Evolutionary conservation across 2,888 invertebrate species (phyloP).

Genomic region (Drosophila demipolita): DNA sequence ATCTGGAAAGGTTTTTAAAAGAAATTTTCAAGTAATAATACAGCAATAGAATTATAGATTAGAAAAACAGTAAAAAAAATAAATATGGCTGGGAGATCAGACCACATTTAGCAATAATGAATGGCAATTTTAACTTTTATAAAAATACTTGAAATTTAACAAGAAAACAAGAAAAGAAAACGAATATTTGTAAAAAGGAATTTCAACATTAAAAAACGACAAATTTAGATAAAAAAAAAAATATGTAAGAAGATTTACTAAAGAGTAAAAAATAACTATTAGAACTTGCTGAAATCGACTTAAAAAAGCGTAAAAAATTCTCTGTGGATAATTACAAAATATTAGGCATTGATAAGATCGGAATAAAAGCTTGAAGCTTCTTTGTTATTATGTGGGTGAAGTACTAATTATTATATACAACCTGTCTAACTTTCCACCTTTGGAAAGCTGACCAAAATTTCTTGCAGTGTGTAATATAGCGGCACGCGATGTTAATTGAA

Average conservation of each 20-base stretch:
- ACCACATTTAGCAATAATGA: neutral
- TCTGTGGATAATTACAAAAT: neutral
- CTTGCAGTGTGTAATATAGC: conserved; percentile 47
- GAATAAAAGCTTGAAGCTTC: neutral
- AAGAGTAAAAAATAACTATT: neutral
- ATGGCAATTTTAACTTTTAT: neutral
- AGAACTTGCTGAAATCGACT: neutral
- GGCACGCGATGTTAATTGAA: conserved; percentile 37
- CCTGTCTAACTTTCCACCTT: neutral
- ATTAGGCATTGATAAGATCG: neutral
- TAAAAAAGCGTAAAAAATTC: neutral
- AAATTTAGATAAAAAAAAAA: neutral
- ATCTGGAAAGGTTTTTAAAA: neutral
- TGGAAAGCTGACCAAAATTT: conserved; percentile 7
- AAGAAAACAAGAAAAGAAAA: too few relatives aligned
- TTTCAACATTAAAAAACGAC: too few relatives aligned
- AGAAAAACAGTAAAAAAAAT: neutral
- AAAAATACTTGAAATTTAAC: neutral
- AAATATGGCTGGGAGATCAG: neutral
- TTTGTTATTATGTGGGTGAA: neutral
- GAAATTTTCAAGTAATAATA: neutral
- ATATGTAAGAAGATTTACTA: neutral
- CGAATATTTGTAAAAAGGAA: neutral
- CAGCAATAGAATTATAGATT: neutral
- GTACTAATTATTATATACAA: neutral